phyloP scores from a whole-genome alignment of 2,113 vertebrate genomes.

The Daboia siamensis region DNA sequence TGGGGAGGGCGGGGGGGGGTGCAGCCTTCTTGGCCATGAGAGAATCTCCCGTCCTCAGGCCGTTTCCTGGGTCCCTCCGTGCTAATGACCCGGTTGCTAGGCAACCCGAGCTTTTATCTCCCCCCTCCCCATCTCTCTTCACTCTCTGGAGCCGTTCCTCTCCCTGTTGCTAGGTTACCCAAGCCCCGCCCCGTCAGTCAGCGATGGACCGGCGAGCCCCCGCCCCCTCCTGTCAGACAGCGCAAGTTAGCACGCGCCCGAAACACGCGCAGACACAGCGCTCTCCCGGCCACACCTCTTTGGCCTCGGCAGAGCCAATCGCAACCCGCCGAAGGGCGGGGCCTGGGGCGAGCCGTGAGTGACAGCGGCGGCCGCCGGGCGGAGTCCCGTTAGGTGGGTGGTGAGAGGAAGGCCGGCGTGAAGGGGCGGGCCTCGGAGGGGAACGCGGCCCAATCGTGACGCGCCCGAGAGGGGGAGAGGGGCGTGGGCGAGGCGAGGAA shows the following conservation, averaged over 20 bases:
- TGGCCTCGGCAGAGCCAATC: slow-evolving; percentile 23
- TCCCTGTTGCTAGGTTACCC: background rate
- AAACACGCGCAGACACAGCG: background rate
- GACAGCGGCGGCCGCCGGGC: background rate
- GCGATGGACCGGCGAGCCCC: background rate
- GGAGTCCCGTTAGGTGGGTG: background rate
- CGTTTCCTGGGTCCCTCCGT: background rate
- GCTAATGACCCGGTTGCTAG: background rate
- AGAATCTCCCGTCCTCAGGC: background rate
- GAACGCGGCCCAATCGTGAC: slow-evolving; percentile 33
- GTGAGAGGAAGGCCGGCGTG: background rate
- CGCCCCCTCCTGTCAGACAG: background rate
- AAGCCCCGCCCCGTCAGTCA: background rate
- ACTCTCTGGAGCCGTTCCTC: background rate
- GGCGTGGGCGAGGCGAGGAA: background rate
- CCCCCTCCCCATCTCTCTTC: background rate
- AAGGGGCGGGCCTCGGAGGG: background rate
- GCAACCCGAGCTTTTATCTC: accelerated
- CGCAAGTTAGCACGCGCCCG: slow-evolving; percentile 5
- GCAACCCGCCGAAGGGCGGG: background rate
- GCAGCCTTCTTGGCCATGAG: background rate
- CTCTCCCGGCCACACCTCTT: background rate
- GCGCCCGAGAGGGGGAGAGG: background rate
- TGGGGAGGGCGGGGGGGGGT: background rate
- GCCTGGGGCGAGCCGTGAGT: background rate